These are phyloP conservation scores for Mus musculus DNA, from an alignment of 2,113 vertebrate genomes.

Conservation along the genomic window GRCm39 chr5:44898501-44899000, in stretches of 20 bases:
- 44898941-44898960: neutral
- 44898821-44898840: too few relatives aligned
- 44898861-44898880: neutral
- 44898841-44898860: neutral
- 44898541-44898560: neutral
- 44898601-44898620: too few relatives aligned
- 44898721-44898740: too few relatives aligned
- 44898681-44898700: too few relatives aligned
- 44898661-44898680: neutral
- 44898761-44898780: neutral
- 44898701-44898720: neutral
- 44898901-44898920: neutral
- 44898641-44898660: neutral
- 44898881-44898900: neutral
- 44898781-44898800: neutral
- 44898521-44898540: too few relatives aligned
- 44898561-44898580: neutral
- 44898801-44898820: neutral
- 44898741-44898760: too few relatives aligned
- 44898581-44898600: neutral
- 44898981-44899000: neutral
- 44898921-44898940: neutral
- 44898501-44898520: neutral
- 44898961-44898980: neutral
- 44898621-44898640: neutral